These are phyloP conservation scores for Erpobdella octoculata DNA, from an alignment of 2,888 invertebrate species.

Conservation along the genomic window DNA sequence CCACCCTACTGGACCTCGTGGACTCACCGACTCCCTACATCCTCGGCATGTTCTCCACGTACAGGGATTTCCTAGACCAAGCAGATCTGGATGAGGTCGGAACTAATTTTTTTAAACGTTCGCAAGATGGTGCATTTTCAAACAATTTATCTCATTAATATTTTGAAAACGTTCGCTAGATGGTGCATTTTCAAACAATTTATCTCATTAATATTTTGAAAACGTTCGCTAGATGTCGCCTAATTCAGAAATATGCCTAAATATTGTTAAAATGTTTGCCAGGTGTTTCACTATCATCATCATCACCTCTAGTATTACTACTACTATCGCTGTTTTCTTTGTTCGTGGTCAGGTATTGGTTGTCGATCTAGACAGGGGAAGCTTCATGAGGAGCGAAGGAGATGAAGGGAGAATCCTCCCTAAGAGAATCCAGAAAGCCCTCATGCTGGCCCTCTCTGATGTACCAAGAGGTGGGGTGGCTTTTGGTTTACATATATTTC, in stretches of 20 bases:
- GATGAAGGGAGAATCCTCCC: slow-evolving; percentile 73
- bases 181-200: too few species aligned
- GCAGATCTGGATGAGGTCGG: slow-evolving; percentile 28
- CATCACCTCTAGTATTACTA: too few species aligned
- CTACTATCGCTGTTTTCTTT: too few species aligned
- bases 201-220: too few species aligned
- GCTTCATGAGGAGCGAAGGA: slow-evolving; percentile 62
- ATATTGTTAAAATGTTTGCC: too few species aligned
- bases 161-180: too few species aligned
- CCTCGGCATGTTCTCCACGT: slow-evolving; percentile 61
- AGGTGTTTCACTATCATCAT: too few species aligned
- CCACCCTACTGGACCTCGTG: slow-evolving; percentile 59
- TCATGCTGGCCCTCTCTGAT: slow-evolving; percentile 59
- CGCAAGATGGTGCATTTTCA: too few species aligned
- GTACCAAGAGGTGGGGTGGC: slow-evolving; percentile 13
- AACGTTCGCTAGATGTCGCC: too few species aligned
- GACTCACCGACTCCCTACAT: slow-evolving; percentile 72
- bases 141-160: too few species aligned
- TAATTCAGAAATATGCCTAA: too few species aligned
- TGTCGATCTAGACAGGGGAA: slow-evolving; percentile 62
- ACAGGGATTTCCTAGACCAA: slow-evolving; percentile 37
- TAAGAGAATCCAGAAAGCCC: slow-evolving; percentile 62
- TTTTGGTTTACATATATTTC: neutral
- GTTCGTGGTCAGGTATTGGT: slow-evolving; percentile 60
- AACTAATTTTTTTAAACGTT: too few species aligned